A percentile compares a stretch with the other conserved stretches of the same genome.
phyloP scores from a whole-genome alignment of 2,888 invertebrate genomes.

The Mechanitis messenoides region DNA sequence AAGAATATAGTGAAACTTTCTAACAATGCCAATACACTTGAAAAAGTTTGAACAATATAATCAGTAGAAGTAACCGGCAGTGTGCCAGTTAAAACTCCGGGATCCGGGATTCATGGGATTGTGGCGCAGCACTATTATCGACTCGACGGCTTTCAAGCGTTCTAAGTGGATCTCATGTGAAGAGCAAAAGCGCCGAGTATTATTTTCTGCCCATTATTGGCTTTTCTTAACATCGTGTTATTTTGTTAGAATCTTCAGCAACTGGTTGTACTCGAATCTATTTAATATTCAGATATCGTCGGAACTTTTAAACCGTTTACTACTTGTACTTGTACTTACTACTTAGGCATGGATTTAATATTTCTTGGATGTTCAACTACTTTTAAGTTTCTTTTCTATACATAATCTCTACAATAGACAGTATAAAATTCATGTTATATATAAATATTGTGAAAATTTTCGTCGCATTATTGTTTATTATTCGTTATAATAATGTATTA shows the following conservation, averaged over 20 bases:
- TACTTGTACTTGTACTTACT: too few species aligned
- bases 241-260: constrained; percentile 13
- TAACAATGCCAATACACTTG: constrained; percentile 16
- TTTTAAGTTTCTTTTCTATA: too few species aligned
- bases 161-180: constrained; percentile 33
- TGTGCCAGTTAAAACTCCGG: constrained; percentile 22
- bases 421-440: too few species aligned
- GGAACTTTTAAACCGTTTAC: not conserved
- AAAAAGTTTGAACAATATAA: constrained; percentile 24
- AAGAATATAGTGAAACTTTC: constrained; percentile 15
- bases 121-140: constrained; percentile 33
- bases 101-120: constrained; percentile 25
- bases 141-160: constrained; percentile 31
- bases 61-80: constrained; percentile 17
- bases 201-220: constrained; percentile 29
- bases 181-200: constrained; percentile 35
- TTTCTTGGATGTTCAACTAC: too few species aligned
- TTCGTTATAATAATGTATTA: too few species aligned
- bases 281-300: constrained; percentile 1
- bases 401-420: too few species aligned
- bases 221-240: constrained; percentile 21
- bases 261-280: constrained; percentile 7
- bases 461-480: too few species aligned
- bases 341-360: too few species aligned
- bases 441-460: too few species aligned